These are phyloP conservation scores for Lacerta agilis DNA, from an alignment of 2,797 vertebrate species.

Conservation along the genomic window DNA sequence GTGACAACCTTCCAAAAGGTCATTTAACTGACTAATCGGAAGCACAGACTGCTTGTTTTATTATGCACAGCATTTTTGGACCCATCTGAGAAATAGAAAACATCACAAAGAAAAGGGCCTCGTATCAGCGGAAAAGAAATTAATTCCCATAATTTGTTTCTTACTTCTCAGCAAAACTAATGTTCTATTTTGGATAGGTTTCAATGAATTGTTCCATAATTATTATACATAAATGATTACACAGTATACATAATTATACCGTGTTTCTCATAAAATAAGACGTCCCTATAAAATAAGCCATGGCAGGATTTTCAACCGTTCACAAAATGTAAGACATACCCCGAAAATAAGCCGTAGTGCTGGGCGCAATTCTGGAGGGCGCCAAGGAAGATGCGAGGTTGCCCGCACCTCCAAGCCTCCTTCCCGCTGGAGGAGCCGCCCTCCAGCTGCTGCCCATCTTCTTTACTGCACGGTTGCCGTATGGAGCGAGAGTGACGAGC, in stretches of 20 bases:
- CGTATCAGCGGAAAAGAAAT: constrained; percentile 30
- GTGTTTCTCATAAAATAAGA: too few species aligned
- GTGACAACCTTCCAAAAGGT: constrained; percentile 13
- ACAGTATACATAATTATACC: neutral
- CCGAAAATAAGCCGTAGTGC: too few species aligned
- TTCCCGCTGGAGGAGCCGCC: too few species aligned
- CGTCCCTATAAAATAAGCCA: too few species aligned
- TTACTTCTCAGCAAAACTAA: constrained; percentile 10
- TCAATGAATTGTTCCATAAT: neutral
- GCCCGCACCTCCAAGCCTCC: too few species aligned
- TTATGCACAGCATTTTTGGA: neutral
- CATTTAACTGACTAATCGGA: constrained; percentile 24
- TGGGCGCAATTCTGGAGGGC: too few species aligned
- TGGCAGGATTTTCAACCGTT: too few species aligned
- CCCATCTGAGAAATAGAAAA: constrained; percentile 14
- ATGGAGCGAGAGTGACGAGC: too few species aligned
- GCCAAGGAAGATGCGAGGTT: too few species aligned
- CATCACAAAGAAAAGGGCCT: neutral
- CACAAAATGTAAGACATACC: too few species aligned
- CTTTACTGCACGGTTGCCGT: too few species aligned
- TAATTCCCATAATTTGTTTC: constrained; percentile 40
- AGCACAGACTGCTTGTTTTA: neutral
- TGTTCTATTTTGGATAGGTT: constrained; percentile 21
- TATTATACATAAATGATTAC: neutral
- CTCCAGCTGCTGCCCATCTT: too few species aligned